These are phyloP conservation scores for Bradypodion ventrale DNA, from an alignment of 2,797 vertebrate species.

Conservation along the genomic window DNA sequence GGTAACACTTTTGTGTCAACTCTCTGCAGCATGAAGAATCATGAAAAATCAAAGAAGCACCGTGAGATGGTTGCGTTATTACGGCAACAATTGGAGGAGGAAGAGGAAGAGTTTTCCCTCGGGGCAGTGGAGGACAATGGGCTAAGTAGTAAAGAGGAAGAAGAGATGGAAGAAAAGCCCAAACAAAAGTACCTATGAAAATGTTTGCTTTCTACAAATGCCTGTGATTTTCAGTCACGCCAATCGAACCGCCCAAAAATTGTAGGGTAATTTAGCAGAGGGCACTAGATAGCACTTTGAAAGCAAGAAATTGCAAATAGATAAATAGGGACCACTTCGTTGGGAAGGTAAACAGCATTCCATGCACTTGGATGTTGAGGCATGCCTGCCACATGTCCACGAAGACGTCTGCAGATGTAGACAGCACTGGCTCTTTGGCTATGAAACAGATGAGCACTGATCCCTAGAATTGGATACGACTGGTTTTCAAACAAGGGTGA, in stretches of 20 bases:
- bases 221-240: background rate
- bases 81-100: conserved; percentile 88
- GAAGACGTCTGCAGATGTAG: too few species aligned
- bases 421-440: too few species aligned
- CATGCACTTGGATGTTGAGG: too few species aligned
- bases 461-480: too few species aligned
- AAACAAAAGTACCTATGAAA: conserved; percentile 82
- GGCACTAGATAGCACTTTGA: background rate
- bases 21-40: conserved; percentile 89
- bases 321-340: too few species aligned
- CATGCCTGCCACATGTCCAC: too few species aligned
- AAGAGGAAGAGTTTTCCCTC: conserved; percentile 78
- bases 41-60: conserved; percentile 96
- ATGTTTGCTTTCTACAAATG: background rate
- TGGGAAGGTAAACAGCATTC: too few species aligned
- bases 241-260: background rate
- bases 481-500: too few species aligned
- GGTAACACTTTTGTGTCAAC: conserved; percentile 16
- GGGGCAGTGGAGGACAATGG: conserved; percentile 62
- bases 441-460: too few species aligned
- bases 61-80: conserved; percentile 91
- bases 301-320: too few species aligned
- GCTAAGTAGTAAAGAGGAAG: conserved; percentile 72
- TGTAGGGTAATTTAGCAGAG: background rate
- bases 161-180: conserved; percentile 74